Conservation (phyloP, 2,113 vertebrate genomes). For the Murina feae region DNA sequence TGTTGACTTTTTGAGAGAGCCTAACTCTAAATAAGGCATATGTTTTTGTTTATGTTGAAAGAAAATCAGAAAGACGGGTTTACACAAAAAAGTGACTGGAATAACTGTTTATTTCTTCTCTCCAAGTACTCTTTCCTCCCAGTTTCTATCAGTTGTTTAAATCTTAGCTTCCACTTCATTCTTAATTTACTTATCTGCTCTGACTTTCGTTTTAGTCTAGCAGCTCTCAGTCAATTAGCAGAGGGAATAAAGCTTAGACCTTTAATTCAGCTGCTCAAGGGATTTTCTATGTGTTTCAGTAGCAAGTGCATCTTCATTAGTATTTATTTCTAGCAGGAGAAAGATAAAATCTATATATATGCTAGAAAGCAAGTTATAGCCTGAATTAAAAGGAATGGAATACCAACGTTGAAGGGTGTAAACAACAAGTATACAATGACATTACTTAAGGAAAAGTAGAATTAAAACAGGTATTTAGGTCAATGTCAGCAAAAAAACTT, state of each 20-base stretch:
- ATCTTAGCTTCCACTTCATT: not conserved
- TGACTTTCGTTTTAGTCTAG: not conserved
- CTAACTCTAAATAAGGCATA: not conserved
- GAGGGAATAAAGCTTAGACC: not conserved
- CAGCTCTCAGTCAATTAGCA: not conserved
- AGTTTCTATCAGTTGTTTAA: not conserved
- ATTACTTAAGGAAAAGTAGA: slow-evolving; percentile 49
- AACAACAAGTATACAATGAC: slow-evolving; percentile 18
- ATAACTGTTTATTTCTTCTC: not conserved
- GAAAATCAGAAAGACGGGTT: not conserved
- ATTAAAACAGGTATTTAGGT: not conserved
- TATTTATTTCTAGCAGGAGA: not conserved
- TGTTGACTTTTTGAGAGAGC: not conserved
- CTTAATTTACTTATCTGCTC: not conserved
- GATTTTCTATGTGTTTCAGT: not conserved
- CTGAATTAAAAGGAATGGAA: slow-evolving; percentile 7
- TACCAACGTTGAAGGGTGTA: not conserved
- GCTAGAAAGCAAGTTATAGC: not conserved
- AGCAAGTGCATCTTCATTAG: slow-evolving; percentile 19
- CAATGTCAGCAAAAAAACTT: slow-evolving; percentile 16
- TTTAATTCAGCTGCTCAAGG: not conserved
- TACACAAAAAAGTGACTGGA: not conserved
- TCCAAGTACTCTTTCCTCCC: not conserved
- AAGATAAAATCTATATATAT: not conserved
- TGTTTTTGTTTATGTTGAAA: not conserved